phyloP scores from a whole-genome alignment of 2,113 vertebrate genomes.

The Nannobrachium achirus region DNA sequence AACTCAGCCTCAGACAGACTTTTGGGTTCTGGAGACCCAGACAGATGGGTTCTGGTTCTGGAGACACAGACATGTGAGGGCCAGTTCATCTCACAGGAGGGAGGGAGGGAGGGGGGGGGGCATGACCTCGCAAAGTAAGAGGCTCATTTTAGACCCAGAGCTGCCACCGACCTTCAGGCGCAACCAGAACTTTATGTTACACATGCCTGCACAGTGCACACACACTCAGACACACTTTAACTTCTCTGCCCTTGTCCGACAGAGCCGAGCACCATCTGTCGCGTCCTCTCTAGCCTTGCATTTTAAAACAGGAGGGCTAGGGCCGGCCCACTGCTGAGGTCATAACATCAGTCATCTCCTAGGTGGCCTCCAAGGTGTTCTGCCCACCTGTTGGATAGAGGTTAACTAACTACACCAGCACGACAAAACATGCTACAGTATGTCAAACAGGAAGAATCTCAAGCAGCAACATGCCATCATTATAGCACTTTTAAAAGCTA shows the following conservation, averaged over 20 bases:
- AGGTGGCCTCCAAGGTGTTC: not conserved
- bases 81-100: not conserved
- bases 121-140: constrained; percentile 12
- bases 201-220: not conserved
- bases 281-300: constrained; percentile 34
- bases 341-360: constrained; percentile 13
- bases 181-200: not conserved
- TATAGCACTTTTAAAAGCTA: too few relatives aligned
- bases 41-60: too few relatives aligned
- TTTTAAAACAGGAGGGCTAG: constrained; percentile 13
- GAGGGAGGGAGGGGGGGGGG: constrained; percentile 10
- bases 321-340: constrained; percentile 21
- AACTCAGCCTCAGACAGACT: too few relatives aligned
- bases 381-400: not conserved
- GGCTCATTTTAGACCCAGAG: constrained; percentile 44
- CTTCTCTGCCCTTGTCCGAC: constrained; percentile 5
- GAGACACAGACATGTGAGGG: too few relatives aligned
- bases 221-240: not conserved
- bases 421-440: too few relatives aligned
- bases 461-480: too few relatives aligned
- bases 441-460: too few relatives aligned
- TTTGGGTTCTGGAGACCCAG: too few relatives aligned
- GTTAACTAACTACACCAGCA: not conserved
- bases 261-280: constrained; percentile 42
- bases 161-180: constrained; percentile 41